These are phyloP conservation scores for Corvus cornix DNA, from an alignment of 2,113 vertebrate species.

Conservation along the genomic window DNA sequence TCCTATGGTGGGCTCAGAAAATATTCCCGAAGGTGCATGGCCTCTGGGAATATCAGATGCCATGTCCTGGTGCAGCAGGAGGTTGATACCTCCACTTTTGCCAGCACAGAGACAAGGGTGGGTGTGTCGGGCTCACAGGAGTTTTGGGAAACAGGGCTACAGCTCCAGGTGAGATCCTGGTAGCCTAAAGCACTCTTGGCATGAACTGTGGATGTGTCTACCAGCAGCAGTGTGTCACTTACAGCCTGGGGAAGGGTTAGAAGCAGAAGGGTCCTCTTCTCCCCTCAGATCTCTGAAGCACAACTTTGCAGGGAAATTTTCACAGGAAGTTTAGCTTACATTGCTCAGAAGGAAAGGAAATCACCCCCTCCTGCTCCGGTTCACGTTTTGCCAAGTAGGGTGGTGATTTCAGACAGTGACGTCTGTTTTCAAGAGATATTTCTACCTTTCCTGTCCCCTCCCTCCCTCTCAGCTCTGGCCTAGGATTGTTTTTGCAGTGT, in stretches of 20 bases:
- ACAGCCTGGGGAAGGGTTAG: not conserved
- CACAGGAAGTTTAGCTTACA: not conserved
- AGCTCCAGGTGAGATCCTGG: not conserved
- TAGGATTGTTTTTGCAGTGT: not conserved
- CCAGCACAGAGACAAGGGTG: not conserved
- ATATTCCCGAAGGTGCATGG: not conserved
- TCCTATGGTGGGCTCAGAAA: not conserved
- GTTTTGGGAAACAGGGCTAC: not conserved
- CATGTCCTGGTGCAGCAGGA: not conserved
- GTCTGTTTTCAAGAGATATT: not conserved
- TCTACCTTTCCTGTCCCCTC: not conserved
- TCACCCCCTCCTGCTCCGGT: not conserved
- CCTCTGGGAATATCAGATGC: not conserved
- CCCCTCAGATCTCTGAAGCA: not conserved
- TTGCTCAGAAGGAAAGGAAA: not conserved
- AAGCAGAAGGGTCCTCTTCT: not conserved
- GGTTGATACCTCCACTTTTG: not conserved
- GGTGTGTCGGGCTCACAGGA: not conserved
- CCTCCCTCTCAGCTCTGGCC: not conserved
- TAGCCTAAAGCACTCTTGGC: not conserved
- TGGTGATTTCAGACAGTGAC: not conserved
- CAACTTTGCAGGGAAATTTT: not conserved
- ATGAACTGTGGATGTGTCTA: not conserved
- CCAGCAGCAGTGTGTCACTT: not conserved
- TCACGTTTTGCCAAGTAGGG: not conserved